Conservation (phyloP, 2,888 invertebrate species). For the Leptothorax acervorum region DNA sequence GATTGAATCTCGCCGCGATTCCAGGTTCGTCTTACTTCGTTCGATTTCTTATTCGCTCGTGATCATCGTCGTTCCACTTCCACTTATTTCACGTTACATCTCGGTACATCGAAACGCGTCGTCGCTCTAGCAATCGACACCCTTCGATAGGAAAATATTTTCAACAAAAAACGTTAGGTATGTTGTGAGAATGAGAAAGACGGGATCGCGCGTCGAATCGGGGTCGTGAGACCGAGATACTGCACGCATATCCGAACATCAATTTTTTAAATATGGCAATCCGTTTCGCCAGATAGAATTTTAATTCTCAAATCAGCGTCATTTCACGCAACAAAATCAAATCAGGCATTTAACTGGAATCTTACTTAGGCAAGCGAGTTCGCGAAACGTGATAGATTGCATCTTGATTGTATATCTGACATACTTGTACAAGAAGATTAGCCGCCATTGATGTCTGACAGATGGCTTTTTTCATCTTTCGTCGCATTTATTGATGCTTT, state of each 20-base stretch:
- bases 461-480: conserved; percentile 6
- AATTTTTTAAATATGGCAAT: not conserved
- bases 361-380: not conserved
- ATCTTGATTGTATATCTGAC: conserved; percentile 16
- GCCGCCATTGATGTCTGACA: conserved; percentile 29
- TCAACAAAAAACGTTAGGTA: not conserved
- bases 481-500: conserved; percentile 30
- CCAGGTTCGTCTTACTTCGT: conserved; percentile 54
- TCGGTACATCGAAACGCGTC: conserved; percentile 7
- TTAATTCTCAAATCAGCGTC: not conserved
- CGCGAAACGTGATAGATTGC: not conserved
- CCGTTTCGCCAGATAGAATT: not conserved
- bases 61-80: conserved; percentile 33
- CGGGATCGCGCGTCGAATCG: not conserved
- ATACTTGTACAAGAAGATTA: conserved; percentile 19
- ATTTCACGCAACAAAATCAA: conserved; percentile 7
- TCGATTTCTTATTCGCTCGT: not conserved
- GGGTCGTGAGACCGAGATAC: not conserved
- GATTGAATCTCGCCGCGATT: conserved; percentile 60
- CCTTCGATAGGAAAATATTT: conserved; percentile 13
- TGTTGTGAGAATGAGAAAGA: not conserved
- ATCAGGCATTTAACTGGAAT: not conserved
- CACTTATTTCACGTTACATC: conserved; percentile 22
- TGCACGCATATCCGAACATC: no score
- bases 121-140: not conserved